Conservation (phyloP, 64 coral and sea anemone species). For the Orbicella faveolata region DNA sequence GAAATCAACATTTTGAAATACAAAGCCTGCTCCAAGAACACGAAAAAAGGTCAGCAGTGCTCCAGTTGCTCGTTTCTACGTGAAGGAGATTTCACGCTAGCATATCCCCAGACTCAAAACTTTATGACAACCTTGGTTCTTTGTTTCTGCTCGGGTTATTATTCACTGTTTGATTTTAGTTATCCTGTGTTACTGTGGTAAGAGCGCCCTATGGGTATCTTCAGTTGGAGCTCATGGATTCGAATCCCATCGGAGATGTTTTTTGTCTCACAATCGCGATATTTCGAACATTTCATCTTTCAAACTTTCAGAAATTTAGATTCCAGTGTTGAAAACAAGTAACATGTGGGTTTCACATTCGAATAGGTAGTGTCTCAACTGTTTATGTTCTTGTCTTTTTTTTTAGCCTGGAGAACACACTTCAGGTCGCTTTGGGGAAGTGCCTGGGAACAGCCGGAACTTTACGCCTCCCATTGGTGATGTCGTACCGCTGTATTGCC, state of each 20-base stretch:
- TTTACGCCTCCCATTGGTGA: conserved; percentile 43
- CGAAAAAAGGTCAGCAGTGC: conserved; percentile 60
- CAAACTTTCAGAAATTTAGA: no score
- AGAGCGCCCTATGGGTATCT: no score
- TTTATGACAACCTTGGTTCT: no score
- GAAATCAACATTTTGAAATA: conserved; percentile 47
- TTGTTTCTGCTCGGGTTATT: no score
- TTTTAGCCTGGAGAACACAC: conserved; percentile 39
- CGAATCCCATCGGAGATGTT: no score
- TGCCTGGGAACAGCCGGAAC: conserved; percentile 62
- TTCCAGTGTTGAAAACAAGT: no score
- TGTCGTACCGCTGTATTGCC: conserved; percentile 68
- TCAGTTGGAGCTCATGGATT: not conserved
- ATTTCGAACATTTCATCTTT: no score
- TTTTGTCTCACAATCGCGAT: no score
- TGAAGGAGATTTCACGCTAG: not conserved
- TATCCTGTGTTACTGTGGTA: no score
- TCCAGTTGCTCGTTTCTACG: not conserved
- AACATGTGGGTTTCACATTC: no score
- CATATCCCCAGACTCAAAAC: no score
- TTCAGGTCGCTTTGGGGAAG: conserved; percentile 55
- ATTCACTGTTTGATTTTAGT: no score
- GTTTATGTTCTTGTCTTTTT: not conserved
- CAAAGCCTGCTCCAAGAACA: conserved; percentile 64
- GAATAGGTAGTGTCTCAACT: not conserved